These are phyloP conservation scores for Erithacus rubecula DNA, from an alignment of 2,797 vertebrate genomes.

Conservation along the genomic window DNA sequence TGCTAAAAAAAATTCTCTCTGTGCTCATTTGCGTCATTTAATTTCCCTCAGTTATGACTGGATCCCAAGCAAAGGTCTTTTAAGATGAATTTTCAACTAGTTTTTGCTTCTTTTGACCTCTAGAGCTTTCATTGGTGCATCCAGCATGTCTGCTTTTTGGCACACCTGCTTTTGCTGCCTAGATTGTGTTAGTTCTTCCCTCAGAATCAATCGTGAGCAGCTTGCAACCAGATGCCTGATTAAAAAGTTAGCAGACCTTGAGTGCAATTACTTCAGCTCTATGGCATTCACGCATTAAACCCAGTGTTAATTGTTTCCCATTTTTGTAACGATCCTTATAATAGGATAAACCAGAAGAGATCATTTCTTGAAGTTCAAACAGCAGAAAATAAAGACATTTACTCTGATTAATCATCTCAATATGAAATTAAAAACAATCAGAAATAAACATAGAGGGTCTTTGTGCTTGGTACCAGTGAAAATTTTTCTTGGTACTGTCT, in stretches of 20 bases:
- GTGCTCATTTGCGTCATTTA: neutral
- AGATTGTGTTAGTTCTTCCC: conserved; percentile 69
- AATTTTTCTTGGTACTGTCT: neutral
- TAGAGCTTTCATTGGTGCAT: conserved; percentile 66
- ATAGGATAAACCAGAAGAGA: conserved; percentile 80
- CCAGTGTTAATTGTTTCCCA: conserved; percentile 82
- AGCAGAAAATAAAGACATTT: conserved; percentile 81
- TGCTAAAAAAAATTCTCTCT: neutral
- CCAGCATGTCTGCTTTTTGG: conserved; percentile 72
- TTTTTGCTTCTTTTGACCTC: conserved; percentile 51
- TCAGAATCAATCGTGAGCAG: conserved; percentile 78
- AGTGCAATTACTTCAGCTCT: conserved; percentile 83
- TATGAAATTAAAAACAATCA: conserved; percentile 73
- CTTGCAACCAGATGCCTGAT: conserved; percentile 85
- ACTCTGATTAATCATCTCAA: conserved; percentile 75
- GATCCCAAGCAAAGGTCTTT: neutral
- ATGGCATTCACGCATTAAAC: conserved; percentile 79
- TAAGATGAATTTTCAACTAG: conserved; percentile 15
- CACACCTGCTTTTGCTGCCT: conserved; percentile 73
- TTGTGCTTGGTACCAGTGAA: conserved; percentile 15
- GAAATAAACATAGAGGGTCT: conserved; percentile 53
- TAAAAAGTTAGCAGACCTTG: conserved; percentile 86
- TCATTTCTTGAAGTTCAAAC: conserved; percentile 81
- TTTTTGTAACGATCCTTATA: conserved; percentile 82
- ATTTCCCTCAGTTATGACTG: conserved; percentile 8